Evolutionary conservation across 2,113 vertebrate genomes (phyloP).

Genomic region (Heliornis fulica): DNA sequence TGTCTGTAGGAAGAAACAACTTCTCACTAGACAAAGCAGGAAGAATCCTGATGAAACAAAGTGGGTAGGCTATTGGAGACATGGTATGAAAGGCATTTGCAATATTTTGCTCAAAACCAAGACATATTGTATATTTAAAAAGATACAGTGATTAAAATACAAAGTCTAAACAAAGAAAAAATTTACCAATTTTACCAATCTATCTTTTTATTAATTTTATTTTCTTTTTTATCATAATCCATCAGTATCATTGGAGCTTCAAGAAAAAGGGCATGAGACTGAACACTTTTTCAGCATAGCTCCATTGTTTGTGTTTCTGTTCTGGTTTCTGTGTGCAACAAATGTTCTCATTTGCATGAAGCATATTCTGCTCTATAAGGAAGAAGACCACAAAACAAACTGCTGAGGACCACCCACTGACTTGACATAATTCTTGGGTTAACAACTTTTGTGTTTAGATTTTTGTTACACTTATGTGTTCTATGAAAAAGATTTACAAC

Average conservation of each 20-base stretch:
- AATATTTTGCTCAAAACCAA: neutral
- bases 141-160: neutral
- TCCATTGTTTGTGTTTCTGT: constrained; percentile 65
- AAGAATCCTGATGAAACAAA: neutral
- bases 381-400: constrained; percentile 38
- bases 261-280: neutral
- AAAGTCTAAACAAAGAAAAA: neutral
- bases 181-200: neutral
- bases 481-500: constrained; percentile 36
- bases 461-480: constrained; percentile 34
- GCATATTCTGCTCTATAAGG: constrained; percentile 50
- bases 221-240: neutral
- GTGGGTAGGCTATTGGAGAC: neutral
- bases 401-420: constrained; percentile 26
- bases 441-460: constrained; percentile 46
- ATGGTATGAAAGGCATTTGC: neutral
- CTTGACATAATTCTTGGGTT: neutral
- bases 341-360: constrained; percentile 16
- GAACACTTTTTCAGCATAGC: constrained; percentile 62
- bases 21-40: neutral
- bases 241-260: neutral
- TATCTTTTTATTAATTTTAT: neutral
- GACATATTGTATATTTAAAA: neutral
- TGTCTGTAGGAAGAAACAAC: neutral
- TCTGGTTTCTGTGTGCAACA: constrained; percentile 66